Evolutionary conservation across 2,888 invertebrate genomes (phyloP), one percentile per base, ranked within the genome.

Genomic region (Protonemura montana): DNA sequence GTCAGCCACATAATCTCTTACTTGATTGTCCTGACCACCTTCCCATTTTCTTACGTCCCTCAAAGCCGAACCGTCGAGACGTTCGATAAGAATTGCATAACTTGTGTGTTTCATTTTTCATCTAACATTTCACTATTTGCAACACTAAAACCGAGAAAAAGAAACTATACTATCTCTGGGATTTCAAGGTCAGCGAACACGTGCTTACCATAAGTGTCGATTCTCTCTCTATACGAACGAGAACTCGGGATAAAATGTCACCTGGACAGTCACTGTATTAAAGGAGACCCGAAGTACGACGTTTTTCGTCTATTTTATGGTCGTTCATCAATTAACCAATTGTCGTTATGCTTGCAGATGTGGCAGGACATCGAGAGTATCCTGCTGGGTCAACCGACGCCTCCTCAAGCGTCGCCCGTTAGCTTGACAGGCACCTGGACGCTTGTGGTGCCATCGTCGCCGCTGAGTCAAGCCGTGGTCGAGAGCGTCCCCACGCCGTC

Each of bases 291-390:
- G 77, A 25, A 77, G 10, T n/a, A 13, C 28, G 26, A 6, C 80
- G 41, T 7, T 7, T 13, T 41, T 41, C 41, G 41, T n/a, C n/a
- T n/a, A 41, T 41, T 13, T 7, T 10, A 59, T 59, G 35, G 10
- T 10, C 10, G 5, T 35, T 3, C 35, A 35, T 35, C 10, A 35
- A 3, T 35, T 3, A 35, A 3, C 35, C 35, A 6, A 59, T 59
- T 59, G 13, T 59, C 13, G 2, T 10, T 80, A n/a, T 86, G 87
- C 77, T 90, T 90, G 78, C 90, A 92, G 91, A 92, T 92, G 91
- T 92, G 92, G 92, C 92, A 92, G 89, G 92, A 92, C 89, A 91
- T 92, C 87, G 92, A 92, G 89, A 91, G 91, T 89, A 91, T 91
- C 42, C 89, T 92, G 78, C 89, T 91, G 88, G 91, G 91, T 16